Evolutionary conservation across 2,888 invertebrate genomes (phyloP).

Genomic region (Heliconius cydno): DNA sequence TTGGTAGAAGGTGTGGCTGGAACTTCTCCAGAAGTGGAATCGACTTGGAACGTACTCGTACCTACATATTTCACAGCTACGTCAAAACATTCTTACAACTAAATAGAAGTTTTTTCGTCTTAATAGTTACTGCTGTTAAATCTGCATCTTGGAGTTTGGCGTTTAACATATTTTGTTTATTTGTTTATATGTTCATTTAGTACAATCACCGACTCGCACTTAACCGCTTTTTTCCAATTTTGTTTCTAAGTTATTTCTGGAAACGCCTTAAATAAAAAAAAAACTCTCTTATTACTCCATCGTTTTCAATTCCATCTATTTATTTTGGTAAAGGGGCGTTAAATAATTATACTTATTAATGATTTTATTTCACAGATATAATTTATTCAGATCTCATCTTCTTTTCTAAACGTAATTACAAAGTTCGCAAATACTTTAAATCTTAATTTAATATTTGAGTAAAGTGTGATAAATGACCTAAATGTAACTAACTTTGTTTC

Average conservation of each 20-base stretch:
- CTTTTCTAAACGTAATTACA: slow-evolving; percentile 17
- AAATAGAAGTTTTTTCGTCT: slow-evolving; percentile 36
- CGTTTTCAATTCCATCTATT: background rate
- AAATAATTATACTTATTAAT: slow-evolving; percentile 15
- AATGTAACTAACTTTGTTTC: slow-evolving; percentile 32
- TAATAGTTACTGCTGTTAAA: slow-evolving; percentile 36
- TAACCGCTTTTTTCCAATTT: background rate
- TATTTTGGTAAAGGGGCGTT: background rate
- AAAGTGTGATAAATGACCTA: slow-evolving; percentile 32
- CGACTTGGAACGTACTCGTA: slow-evolving; percentile 21
- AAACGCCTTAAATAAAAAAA: background rate
- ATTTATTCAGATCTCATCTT: slow-evolving; percentile 2
- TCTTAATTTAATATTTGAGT: slow-evolving; percentile 27
- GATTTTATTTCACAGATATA: background rate
- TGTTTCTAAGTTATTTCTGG: background rate
- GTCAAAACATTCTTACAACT: slow-evolving; percentile 41
- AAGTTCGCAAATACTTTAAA: slow-evolving; percentile 28
- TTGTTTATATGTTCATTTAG: background rate
- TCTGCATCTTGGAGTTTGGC: slow-evolving; percentile 7
- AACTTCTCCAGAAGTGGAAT: slow-evolving; percentile 33
- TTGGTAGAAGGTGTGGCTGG: slow-evolving; percentile 20
- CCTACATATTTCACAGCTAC: slow-evolving; percentile 38
- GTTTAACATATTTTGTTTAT: background rate
- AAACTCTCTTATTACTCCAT: background rate
- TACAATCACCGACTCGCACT: too few species aligned